Conservation (phyloP, 2,888 invertebrate species). For the Endotricha flammealis region DNA sequence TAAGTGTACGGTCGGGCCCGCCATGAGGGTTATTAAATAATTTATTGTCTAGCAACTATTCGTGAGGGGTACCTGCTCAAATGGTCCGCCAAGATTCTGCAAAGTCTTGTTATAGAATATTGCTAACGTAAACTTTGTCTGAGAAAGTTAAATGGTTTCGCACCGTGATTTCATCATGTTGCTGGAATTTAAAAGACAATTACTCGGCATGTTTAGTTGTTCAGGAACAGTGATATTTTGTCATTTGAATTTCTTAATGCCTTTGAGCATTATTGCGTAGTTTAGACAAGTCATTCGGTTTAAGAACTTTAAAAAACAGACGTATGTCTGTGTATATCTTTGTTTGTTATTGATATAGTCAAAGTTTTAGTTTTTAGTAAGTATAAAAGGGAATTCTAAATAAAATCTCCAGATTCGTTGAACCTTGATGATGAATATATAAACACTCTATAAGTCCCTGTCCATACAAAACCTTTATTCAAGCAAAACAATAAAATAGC, state of each 20-base stretch:
- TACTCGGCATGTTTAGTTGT: slow-evolving; percentile 1
- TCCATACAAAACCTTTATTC: slow-evolving; percentile 16
- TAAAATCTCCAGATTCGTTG: too few relatives aligned
- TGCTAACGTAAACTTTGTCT: slow-evolving; percentile 53
- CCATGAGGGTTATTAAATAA: slow-evolving; percentile 67
- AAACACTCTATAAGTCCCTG: slow-evolving; percentile 11
- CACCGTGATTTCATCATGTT: slow-evolving; percentile 36
- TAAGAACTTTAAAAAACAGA: too few relatives aligned
- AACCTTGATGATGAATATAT: slow-evolving; percentile 1
- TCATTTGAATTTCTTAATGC: too few relatives aligned
- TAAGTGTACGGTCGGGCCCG: slow-evolving; percentile 59
- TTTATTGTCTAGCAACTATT: slow-evolving; percentile 72
- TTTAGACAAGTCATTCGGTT: too few relatives aligned
- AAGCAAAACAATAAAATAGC: slow-evolving; percentile 38
- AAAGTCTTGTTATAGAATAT: slow-evolving; percentile 58
- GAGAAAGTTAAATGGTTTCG: slow-evolving; percentile 55
- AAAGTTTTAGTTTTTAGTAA: too few relatives aligned
- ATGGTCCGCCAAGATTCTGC: slow-evolving; percentile 59
- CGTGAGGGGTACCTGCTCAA: slow-evolving; percentile 54
- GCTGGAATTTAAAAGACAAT: slow-evolving; percentile 25
- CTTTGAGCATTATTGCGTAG: too few relatives aligned
- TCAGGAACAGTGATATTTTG: too few relatives aligned
- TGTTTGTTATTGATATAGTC: too few relatives aligned
- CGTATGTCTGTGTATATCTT: too few relatives aligned
- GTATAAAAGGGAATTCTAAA: too few relatives aligned